These are phyloP conservation scores for Mythimna impura DNA, from an alignment of 2,888 invertebrate species.

Conservation along the genomic window DNA sequence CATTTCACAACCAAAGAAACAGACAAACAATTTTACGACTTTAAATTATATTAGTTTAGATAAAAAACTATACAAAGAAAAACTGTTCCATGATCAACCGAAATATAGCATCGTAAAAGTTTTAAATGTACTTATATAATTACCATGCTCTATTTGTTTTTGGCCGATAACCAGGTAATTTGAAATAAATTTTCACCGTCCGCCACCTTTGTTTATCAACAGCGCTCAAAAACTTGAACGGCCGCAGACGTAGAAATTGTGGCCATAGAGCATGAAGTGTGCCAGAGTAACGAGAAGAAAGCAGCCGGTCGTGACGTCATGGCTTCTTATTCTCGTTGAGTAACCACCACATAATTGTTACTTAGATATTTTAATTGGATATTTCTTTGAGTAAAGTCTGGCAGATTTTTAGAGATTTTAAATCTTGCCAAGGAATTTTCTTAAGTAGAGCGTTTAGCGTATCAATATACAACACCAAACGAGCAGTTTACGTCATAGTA, in stretches of 20 bases:
- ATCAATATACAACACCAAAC: not conserved
- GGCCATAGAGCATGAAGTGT: constrained; percentile 57
- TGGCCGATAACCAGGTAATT: constrained; percentile 38
- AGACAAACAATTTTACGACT: not conserved
- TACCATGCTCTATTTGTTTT: constrained; percentile 50
- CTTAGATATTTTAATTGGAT: constrained; percentile 34
- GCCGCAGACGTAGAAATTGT: constrained; percentile 54
- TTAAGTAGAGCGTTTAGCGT: not conserved
- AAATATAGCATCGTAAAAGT: constrained; percentile 27
- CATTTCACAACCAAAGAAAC: not conserved
- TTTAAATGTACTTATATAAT: constrained; percentile 39
- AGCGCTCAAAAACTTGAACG: constrained; percentile 38
- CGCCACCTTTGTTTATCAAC: constrained; percentile 62
- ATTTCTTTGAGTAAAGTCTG: constrained; percentile 13
- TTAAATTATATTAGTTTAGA: not conserved
- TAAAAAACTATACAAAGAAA: not conserved
- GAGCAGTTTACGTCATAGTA: not conserved
- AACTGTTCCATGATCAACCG: constrained; percentile 20
- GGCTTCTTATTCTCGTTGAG: constrained; percentile 36
- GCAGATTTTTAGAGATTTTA: not conserved
- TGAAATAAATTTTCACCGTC: constrained; percentile 47
- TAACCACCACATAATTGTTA: constrained; percentile 51
- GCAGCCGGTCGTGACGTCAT: constrained; percentile 47
- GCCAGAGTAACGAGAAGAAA: constrained; percentile 53
- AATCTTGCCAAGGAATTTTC: not conserved